Evolutionary conservation across 2,888 invertebrate species (phyloP), one percentile per base, ranked within the genome.

Genomic region (Mythimna pallens): DNA sequence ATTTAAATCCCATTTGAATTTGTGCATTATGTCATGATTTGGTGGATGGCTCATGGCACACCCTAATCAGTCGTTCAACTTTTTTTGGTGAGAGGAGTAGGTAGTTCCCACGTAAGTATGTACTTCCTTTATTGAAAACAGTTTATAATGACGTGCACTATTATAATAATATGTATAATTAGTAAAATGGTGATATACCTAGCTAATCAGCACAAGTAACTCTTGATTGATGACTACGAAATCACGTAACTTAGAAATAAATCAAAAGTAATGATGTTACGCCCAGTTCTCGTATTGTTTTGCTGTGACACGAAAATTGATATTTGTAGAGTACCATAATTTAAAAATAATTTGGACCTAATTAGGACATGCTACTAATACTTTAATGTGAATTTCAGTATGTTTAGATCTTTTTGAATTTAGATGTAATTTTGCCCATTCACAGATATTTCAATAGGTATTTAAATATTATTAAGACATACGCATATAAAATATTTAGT

Each of bases 181-280:
- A 2, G 8, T 36, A 36, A 52, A 63, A 30, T n/a, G 12, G 8
- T 47, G n/a, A 54, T 12, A 17, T 10, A 36, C 9, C 22, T n/a
- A 50, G 10, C 30, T 64, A 64, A 66, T 34, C 22, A 62, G 17
- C n/a, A 47, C 1, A 55, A 50, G 59, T 36, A 25, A 55, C n/a
- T 2, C 12, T 7, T 63, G 61, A 76, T 81, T 62, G 43, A 81
- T 81, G 64, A 54, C 20, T 20, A 59, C 14, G 9, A 30, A 30
- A 50, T 58, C 69, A 43, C n/a, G 14, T 63, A 55, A 77, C 58
- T 50, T 36, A 12, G 50, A 52, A 70, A 79, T 82, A 52, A 79
- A 79, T 79, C 78, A 79, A 22, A 47, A 30, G 8, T 64, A 81
- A 75, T 67, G 76, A 67, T 57, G 36, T 4, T 10, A 65, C 67